phyloP scores from a whole-genome alignment of 53 echinoderm and acorn worm genomes.

The Holothuria scabra region DNA sequence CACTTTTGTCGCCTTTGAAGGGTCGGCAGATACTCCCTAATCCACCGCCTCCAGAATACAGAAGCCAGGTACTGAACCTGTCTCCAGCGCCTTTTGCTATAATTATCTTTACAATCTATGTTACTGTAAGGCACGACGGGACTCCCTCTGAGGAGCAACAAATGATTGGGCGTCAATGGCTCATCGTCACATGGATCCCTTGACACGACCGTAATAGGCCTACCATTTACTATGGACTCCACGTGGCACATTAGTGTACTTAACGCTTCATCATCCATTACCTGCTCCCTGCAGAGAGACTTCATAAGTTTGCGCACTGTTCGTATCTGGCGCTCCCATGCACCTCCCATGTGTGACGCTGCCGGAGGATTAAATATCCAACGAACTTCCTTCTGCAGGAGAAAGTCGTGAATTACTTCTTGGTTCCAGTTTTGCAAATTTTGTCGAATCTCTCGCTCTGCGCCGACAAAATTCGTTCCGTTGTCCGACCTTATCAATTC shows the following conservation, averaged over 20 bases:
- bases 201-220: too few species aligned
- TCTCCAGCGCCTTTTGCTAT: not conserved
- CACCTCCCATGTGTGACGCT: slow-evolving; percentile 21
- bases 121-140: too few species aligned
- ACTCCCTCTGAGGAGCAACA: too few species aligned
- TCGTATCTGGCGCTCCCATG: too few species aligned
- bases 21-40: not conserved
- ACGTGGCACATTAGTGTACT: too few species aligned
- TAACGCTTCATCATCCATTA: too few species aligned
- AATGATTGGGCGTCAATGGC: too few species aligned
- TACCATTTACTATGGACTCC: too few species aligned
- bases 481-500: slow-evolving; percentile 15
- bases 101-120: not conserved
- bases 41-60: slow-evolving; percentile 9
- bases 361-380: slow-evolving; percentile 41
- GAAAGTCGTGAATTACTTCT: not conserved
- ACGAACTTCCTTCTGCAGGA: slow-evolving; percentile 32
- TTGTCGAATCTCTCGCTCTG: not conserved
- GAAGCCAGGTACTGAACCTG: not conserved
- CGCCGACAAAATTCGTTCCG: slow-evolving; percentile 46
- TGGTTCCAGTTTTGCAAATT: slow-evolving; percentile 17
- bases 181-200: too few species aligned
- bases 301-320: too few species aligned
- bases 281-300: too few species aligned
- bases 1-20: slow-evolving; percentile 1